Conservation (phyloP, 2,888 invertebrate species). For the Cremastinae sp. region DNA sequence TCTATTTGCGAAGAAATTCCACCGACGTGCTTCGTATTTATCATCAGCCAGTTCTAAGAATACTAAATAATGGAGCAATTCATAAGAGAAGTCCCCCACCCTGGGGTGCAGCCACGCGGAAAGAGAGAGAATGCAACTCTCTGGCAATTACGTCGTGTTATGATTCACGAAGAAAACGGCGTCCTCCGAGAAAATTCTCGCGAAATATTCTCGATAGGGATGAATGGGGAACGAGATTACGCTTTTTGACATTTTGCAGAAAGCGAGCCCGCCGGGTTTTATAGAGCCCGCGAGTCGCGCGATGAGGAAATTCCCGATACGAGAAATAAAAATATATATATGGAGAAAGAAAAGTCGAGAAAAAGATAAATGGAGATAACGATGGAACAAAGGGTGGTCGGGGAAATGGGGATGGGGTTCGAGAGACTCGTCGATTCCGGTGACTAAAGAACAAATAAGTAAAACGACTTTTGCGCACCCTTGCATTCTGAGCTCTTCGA, state of each 20-base stretch:
- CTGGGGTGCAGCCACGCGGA: neutral
- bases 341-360: conserved; percentile 1
- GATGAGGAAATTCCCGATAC: neutral
- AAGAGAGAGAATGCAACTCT: conserved; percentile 21
- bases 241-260: no score
- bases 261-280: no score
- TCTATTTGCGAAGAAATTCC: conserved; percentile 8
- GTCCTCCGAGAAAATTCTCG: no score
- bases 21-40: conserved; percentile 45
- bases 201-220: no score
- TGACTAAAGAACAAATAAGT: conserved; percentile 67
- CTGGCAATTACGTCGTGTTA: conserved; percentile 60
- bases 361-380: conserved; percentile 2
- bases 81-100: conserved; percentile 54
- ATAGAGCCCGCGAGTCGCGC: no score
- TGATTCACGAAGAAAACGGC: conserved; percentile 20
- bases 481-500: conserved; percentile 5
- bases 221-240: no score
- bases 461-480: conserved; percentile 61
- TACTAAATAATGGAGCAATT: conserved; percentile 50
- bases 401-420: conserved; percentile 6
- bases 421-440: conserved; percentile 60
- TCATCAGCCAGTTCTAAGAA: conserved; percentile 42
- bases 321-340: neutral
- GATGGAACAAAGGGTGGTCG: neutral